These are phyloP conservation scores for Silurus lanzhouensis DNA, from an alignment of 2,797 vertebrate genomes.

Conservation along the genomic window DNA sequence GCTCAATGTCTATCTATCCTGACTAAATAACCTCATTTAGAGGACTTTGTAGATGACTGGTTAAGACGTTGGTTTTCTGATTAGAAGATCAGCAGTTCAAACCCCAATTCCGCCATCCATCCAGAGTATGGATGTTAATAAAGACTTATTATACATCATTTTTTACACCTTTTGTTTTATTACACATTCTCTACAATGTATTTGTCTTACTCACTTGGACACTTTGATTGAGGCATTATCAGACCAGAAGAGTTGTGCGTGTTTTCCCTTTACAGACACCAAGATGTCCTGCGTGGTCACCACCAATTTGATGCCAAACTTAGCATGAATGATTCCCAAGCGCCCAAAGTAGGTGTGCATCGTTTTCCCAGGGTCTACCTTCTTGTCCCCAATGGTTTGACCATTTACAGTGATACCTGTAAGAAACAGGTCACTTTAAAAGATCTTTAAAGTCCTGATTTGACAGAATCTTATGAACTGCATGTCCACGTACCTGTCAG, in stretches of 20 bases:
- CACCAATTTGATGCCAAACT: conserved; percentile 74
- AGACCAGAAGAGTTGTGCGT: conserved; percentile 76
- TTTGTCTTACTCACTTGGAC: conserved; percentile 62
- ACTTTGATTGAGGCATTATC: conserved; percentile 70
- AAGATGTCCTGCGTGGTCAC: conserved; percentile 79
- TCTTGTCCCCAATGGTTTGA: conserved; percentile 82
- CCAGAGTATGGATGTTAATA: too few relatives aligned
- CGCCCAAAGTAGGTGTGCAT: conserved; percentile 86
- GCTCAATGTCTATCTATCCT: background rate
- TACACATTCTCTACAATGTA: too few relatives aligned
- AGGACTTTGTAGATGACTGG: too few relatives aligned
- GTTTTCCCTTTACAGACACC: conserved; percentile 68
- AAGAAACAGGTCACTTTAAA: background rate
- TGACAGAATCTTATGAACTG: background rate
- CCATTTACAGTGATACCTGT: conserved; percentile 86
- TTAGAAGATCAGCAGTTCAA: too few relatives aligned
- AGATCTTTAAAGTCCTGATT: background rate
- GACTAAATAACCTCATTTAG: background rate
- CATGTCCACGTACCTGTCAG: conserved; percentile 71
- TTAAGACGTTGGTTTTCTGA: too few relatives aligned
- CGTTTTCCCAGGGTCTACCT: conserved; percentile 57
- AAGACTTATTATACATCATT: too few relatives aligned
- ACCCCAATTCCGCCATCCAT: too few relatives aligned
- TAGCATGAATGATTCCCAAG: conserved; percentile 78
- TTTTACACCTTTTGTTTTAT: too few relatives aligned